Evolutionary conservation across 2,888 invertebrate species (phyloP), one percentile per base, ranked within the genome.

Genomic region (Bembecia ichneumoniformis): DNA sequence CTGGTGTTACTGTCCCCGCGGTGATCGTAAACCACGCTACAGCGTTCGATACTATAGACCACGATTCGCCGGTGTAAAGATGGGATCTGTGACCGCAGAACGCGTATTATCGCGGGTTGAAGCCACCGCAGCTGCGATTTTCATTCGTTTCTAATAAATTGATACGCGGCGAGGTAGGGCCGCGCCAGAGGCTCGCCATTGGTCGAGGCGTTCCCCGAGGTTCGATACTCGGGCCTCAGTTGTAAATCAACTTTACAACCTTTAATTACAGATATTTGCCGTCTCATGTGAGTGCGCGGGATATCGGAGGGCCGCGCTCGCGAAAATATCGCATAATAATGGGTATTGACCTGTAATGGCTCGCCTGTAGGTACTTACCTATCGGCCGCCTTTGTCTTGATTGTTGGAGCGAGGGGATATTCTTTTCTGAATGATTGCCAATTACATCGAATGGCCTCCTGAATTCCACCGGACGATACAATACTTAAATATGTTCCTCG

Each of bases 211-310:
- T 73, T 73, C 74, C 79, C 69, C 75, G 67, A 64, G 74, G 76
- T 72, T 77, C 80, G 75, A 79, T 79, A 74, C 82, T 73, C 77
- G 68, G 74, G 68, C 81, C 76, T 66, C 74, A 68, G 82, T 72
- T 80, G 86, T 87, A 87, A 87, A 87, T 87, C 86, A 87, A 83
- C 80, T 87, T 87, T 87, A 87, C 86, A 86, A 78, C 86, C 83
- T 83, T 84, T 86, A 87, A 87, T 87, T 87, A 86, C 86, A 87
- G 77, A 84, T 83, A 86, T 87, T 87, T 83, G 82, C 86, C 80
- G 75, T 84, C 83, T 82, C 79, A 82, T 82, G 79, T 74, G 77
- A 80, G 76, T 66, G 81, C 75, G 74, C 74, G 80, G 77, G 78
- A 77, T 82, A 84, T 84, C 83, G 77, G 77, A 77, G 82, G 79